Percentiles rank a stretch among this genome's conserved stretches.
These are phyloP conservation scores for Caenorhabditis latens DNA, from an alignment of 1,140 invertebrate species.

Conservation along the genomic window DNA sequence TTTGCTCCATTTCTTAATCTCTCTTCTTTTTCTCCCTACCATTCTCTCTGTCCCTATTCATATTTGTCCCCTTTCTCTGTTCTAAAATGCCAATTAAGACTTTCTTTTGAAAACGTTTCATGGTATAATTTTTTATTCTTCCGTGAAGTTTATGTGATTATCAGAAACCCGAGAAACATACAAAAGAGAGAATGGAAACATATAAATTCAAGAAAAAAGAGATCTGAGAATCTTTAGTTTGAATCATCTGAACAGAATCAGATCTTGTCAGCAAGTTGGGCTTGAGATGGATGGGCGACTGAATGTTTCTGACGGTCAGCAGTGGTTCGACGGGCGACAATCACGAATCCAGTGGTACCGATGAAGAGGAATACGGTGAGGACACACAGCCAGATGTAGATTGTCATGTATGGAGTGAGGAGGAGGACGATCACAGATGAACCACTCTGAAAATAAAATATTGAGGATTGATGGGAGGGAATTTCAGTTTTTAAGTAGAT, in stretches of 20 bases:
- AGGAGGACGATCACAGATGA: conserved; percentile 52
- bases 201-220: no score
- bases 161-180: no score
- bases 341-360: conserved; percentile 40
- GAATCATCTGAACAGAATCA: no score
- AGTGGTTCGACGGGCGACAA: conserved; percentile 50
- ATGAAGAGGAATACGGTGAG: conserved; percentile 56
- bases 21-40: neutral
- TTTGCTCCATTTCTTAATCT: neutral
- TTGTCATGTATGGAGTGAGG: conserved; percentile 57
- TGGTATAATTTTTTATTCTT: no score
- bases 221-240: no score
- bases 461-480: neutral
- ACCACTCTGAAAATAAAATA: conserved; percentile 52
- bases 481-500: neutral
- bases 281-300: conserved; percentile 30
- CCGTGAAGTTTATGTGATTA: no score
- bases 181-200: no score
- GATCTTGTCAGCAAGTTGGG: conserved; percentile 17
- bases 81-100: neutral
- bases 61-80: neutral
- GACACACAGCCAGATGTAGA: conserved; percentile 54
- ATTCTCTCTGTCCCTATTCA: neutral
- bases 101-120: no score
- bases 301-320: conserved; percentile 44